These are phyloP conservation scores for Melozone crissalis DNA, from an alignment of 2,113 vertebrate genomes.

Conservation along the genomic window DNA sequence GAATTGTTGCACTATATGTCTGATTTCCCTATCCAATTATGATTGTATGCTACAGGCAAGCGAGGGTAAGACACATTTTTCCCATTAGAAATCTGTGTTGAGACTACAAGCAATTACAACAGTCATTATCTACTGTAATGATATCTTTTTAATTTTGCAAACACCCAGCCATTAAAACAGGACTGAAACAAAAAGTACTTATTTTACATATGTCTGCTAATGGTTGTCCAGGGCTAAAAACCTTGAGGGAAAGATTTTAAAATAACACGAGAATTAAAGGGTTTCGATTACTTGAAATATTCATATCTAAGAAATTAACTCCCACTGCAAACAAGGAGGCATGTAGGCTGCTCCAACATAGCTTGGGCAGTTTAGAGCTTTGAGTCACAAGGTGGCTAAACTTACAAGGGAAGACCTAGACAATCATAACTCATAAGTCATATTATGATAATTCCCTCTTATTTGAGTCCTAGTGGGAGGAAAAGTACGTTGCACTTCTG, in stretches of 20 bases:
- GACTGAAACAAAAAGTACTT: constrained; percentile 17
- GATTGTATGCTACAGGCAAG: neutral
- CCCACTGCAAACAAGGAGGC: neutral
- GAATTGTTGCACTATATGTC: neutral
- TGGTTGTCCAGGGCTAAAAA: constrained; percentile 14
- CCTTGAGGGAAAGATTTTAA: neutral
- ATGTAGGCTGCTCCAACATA: neutral
- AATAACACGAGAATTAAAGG: constrained; percentile 33
- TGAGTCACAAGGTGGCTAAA: neutral
- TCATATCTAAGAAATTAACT: neutral
- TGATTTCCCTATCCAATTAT: neutral
- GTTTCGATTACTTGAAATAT: constrained; percentile 7
- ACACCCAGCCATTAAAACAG: constrained; percentile 1
- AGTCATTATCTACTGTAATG: constrained; percentile 31
- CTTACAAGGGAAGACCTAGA: neutral
- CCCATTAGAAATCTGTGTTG: constrained; percentile 22
- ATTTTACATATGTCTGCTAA: neutral
- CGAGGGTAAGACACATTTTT: neutral
- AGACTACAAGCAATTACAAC: constrained; percentile 29
- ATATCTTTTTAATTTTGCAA: constrained; percentile 44
- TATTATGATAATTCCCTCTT: neutral
- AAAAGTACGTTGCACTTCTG: neutral
- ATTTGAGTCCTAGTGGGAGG: neutral
- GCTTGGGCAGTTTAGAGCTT: neutral
- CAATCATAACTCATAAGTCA: neutral